A percentile compares a stretch with the other conserved stretches of the same genome.
Evolutionary conservation across 1,140 invertebrate species (phyloP).

Genomic region (Protaetia brevitarsis): DNA sequence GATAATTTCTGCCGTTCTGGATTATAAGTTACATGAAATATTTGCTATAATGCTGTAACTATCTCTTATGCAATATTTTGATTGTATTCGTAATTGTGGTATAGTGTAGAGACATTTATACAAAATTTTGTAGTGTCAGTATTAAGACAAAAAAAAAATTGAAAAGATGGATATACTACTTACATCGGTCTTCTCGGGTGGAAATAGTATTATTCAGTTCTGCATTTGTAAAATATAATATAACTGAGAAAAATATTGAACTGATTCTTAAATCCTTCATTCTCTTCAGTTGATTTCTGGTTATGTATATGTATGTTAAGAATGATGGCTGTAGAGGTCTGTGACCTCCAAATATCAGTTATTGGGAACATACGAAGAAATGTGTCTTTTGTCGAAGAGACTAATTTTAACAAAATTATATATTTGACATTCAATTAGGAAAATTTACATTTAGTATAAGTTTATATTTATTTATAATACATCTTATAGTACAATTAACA

Average conservation of each 20-base stretch:
- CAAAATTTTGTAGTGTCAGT: not conserved
- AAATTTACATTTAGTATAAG: not conserved
- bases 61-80: too few species aligned
- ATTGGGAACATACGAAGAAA: too few species aligned
- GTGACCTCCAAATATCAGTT: too few species aligned
- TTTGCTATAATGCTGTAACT: too few species aligned
- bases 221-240: not conserved
- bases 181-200: not conserved
- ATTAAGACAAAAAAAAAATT: not conserved
- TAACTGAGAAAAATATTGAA: not conserved
- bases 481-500: not conserved
- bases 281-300: too few species aligned
- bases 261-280: not conserved
- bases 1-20: too few species aligned
- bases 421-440: too few species aligned
- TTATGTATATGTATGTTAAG: not conserved
- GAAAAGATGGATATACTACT: not conserved
- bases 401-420: too few species aligned
- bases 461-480: not conserved
- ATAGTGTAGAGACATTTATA: too few species aligned
- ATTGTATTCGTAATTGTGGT: too few species aligned
- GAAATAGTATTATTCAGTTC: not conserved
- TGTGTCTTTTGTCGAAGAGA: too few species aligned
- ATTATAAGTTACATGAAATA: too few species aligned
- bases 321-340: not conserved